Evolutionary conservation across 2,797 vertebrate species (phyloP).

Genomic region (Platalea minor): DNA sequence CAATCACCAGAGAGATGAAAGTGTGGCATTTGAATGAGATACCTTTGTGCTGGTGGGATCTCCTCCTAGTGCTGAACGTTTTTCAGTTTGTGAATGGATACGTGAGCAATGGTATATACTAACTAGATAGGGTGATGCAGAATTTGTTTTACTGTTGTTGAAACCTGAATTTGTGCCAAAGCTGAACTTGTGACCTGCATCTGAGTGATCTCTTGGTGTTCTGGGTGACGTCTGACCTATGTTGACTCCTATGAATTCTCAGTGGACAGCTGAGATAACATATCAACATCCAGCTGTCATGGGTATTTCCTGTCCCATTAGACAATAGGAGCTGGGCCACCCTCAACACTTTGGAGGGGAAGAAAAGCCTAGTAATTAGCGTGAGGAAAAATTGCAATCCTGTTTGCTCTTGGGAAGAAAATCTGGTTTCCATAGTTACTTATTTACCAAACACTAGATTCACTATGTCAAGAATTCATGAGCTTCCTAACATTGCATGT

Average conservation of each 20-base stretch:
- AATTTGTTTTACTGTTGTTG: neutral
- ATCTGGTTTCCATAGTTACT: neutral
- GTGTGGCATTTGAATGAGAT: neutral
- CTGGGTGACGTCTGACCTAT: neutral
- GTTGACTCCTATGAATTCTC: neutral
- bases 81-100: neutral
- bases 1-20: neutral
- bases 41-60: neutral
- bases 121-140: neutral
- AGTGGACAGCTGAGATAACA: neutral
- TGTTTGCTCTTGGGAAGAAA: neutral
- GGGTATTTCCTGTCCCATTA: neutral
- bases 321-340: neutral
- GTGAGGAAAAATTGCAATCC: neutral
- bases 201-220: neutral
- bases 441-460: slow-evolving; percentile 21
- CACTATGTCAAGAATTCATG: neutral
- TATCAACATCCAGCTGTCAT: neutral
- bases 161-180: neutral
- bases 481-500: neutral
- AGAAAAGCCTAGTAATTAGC: neutral
- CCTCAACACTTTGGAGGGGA: neutral
- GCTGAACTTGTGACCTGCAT: neutral
- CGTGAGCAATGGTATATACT: neutral
- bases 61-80: neutral